Evolutionary conservation across 2,888 invertebrate species (phyloP).

Genomic region (Cancer borealis): DNA sequence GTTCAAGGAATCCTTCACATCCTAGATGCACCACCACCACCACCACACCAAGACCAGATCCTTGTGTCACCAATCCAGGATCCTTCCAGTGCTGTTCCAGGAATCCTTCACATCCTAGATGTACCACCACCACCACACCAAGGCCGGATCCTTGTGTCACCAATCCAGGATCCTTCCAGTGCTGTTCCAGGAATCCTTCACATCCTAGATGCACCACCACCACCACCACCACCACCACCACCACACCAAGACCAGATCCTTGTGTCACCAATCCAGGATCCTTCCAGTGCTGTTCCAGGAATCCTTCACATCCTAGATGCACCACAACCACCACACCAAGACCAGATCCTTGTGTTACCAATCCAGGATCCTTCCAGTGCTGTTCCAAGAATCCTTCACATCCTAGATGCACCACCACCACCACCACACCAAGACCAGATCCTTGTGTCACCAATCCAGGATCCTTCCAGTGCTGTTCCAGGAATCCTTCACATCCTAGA

Average conservation of each 20-base stretch:
- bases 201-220: conserved; percentile 23
- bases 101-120: conserved; percentile 33
- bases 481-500: conserved; percentile 53
- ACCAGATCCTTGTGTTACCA: conserved; percentile 60
- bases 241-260: background rate
- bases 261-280: conserved; percentile 11
- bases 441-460: conserved; percentile 64
- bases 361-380: background rate
- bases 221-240: background rate
- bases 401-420: conserved; percentile 49
- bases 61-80: conserved; percentile 7
- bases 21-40: conserved; percentile 8
- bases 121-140: conserved; percentile 16
- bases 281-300: conserved; percentile 15
- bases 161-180: conserved; percentile 21
- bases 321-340: conserved; percentile 56
- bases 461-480: conserved; percentile 59
- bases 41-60: background rate
- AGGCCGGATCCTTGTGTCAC: background rate
- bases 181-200: conserved; percentile 20
- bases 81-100: conserved; percentile 12
- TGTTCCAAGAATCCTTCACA: background rate
- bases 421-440: conserved; percentile 51
- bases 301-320: background rate
- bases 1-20: conserved; percentile 51